Base-by-base conservation (phyloP, 2,888 invertebrate genomes). In the Morinoia aosen region DNA sequence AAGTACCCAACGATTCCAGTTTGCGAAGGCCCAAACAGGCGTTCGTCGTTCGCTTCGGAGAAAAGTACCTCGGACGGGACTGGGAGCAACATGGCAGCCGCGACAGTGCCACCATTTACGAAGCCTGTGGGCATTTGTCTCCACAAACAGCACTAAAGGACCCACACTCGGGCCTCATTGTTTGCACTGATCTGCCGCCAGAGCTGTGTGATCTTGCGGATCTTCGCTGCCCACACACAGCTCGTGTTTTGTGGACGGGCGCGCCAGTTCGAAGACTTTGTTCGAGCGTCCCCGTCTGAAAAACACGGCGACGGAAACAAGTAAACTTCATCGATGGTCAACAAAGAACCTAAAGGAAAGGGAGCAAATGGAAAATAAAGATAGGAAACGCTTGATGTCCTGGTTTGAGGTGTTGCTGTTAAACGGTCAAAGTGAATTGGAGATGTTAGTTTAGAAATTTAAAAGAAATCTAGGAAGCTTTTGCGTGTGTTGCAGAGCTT, bases 151-250 rank as follows among this genome's bases (percentile, higher is more conserved):
- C 93, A 93, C 57, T 93, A 93, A 93, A 93, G 58, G 93, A 57
- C 93, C 93, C 93, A 93, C 93, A 93, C 93, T 93, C 93, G 93
- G 93, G 57, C 57, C n/a, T 57, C 93, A 93, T 56, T 93, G 93
- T 93, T 93, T 93, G 93, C 93, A 57, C 93, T 93, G 93, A 93
- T 93, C 93, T 93, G 93, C 93, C 93, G 93, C 93, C 93, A 57
- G 93, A 93, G 93, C 93, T 93, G 93, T 57, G 57, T 93, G 93
- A 93, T 93, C 93, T 93, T 33, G 58, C 33, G 93, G 93, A 93
- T 93, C 93, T 93, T 57, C 57, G 93, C 57, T 93, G 93, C 93
- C 93, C 57, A 48, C 93, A 56, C 56, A 57, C 93, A 93, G 58
- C 33, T 57, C 58, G 57, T 93, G 93, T 93, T 93, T 56, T 93